Conservation (phyloP, 2,888 invertebrate species). For the Cephus spinipes region DNA sequence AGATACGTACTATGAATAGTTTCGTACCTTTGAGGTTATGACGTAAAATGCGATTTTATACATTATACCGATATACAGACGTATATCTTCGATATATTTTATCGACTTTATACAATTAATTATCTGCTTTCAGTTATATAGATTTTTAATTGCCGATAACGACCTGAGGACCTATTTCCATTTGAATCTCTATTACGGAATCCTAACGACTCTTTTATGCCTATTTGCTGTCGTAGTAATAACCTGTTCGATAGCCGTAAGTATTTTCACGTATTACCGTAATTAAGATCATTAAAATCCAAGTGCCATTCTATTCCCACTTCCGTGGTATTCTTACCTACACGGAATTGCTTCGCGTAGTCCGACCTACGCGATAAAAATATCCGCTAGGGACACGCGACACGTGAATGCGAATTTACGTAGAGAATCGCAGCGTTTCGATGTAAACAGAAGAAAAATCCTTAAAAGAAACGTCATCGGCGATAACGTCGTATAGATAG, state of each 20-base stretch:
- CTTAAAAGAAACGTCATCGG: neutral
- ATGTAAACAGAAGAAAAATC: neutral
- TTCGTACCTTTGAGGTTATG: neutral
- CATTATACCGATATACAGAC: neutral
- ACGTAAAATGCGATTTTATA: neutral
- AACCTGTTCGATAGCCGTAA: slow-evolving; percentile 45
- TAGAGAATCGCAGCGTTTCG: neutral
- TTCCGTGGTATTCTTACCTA: neutral
- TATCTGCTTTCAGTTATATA: slow-evolving; percentile 45
- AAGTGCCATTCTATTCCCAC: neutral
- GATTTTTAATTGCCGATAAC: slow-evolving; percentile 48
- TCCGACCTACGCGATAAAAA: neutral
- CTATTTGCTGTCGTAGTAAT: slow-evolving; percentile 33
- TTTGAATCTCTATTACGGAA: slow-evolving; percentile 45
- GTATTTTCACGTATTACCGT: slow-evolving; percentile 24
- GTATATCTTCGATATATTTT: neutral
- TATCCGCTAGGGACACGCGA: neutral
- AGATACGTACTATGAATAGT: slow-evolving; percentile 13
- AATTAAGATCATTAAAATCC: slow-evolving; percentile 1
- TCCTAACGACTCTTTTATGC: slow-evolving; percentile 43
- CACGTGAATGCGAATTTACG: neutral
- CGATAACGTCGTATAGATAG: neutral
- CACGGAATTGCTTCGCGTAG: neutral
- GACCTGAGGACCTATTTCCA: slow-evolving; percentile 47
- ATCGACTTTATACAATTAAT: slow-evolving; percentile 3